Base-by-base conservation (phyloP, 2,113 vertebrate species). In the Hepsetus odoe region DNA sequence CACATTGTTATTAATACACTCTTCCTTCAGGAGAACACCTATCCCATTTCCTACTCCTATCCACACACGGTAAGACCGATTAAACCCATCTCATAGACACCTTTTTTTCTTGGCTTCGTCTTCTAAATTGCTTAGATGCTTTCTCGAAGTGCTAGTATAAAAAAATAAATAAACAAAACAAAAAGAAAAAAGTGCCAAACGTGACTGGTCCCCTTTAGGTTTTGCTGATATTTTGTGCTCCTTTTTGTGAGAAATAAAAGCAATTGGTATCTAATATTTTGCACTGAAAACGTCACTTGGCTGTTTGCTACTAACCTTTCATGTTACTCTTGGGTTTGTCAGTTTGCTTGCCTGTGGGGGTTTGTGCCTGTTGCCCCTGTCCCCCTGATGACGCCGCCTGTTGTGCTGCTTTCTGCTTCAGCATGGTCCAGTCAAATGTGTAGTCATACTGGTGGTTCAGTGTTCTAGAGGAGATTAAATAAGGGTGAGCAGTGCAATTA, bases 311-410 rank as follows among this genome's bases (percentile, higher is more conserved):
- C 98, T 98, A 98, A 99, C 98, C 98, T 99, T 99, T 99, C 96
- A 99, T 96, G 96, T 99, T 99, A 98, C 96, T 98, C 97, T 99
- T 99, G 97, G 98, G 95, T 98, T 99, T 99, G 96, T 99, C 98
- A 98, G 96, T 98, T 98, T 99, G 98, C 97, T 99, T 99, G 98
- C 98, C 98, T 98, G 98, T 99, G 94, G 97, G 97, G 95, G 97
- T 98, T 96, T 98, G 96, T 94, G 96, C 96, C 95, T 96, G 98
- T 87, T 97, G 98, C 92, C 96, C 96, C 93, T 98, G 97, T 92
- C 96, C 96, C 95, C 96, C 98, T 90, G 98, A 96, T 90, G 98
- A 96, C 90, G 97, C 97, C 80, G 97, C 98, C 92, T 99, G 97
- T 89, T 98, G 97, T 87, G 97, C 97, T 88, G 97, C 98, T 96